These are phyloP conservation scores for Venustaconcha ellipsiformis DNA, from an alignment of 1,140 invertebrate species.

Conservation along the genomic window DNA sequence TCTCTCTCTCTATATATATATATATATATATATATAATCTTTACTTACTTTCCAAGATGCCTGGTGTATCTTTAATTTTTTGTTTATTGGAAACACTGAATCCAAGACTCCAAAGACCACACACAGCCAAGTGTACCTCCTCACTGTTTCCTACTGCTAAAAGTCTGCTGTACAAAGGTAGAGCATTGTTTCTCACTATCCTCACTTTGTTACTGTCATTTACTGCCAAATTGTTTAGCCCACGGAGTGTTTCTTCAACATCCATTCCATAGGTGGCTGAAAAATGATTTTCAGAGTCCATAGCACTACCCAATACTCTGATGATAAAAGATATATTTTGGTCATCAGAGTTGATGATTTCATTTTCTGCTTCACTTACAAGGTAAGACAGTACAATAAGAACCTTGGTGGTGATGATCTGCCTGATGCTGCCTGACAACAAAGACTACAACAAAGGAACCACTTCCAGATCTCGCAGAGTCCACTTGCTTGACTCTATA, in stretches of 20 bases:
- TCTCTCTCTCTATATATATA: too few species aligned
- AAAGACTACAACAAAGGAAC: constrained; percentile 34
- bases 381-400: constrained; percentile 55
- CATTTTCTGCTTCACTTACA: constrained; percentile 52
- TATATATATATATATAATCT: not conserved
- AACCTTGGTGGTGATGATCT: constrained; percentile 53
- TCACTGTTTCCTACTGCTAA: constrained; percentile 33
- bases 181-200: constrained; percentile 44
- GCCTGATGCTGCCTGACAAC: constrained; percentile 25
- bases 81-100: constrained; percentile 52
- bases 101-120: constrained; percentile 56
- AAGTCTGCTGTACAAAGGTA: constrained; percentile 46
- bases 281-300: constrained; percentile 47
- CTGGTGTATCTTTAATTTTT: constrained; percentile 45
- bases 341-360: constrained; percentile 45
- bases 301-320: constrained; percentile 42
- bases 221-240: constrained; percentile 57
- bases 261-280: constrained; percentile 56
- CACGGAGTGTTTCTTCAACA: constrained; percentile 50
- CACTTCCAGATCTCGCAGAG: constrained; percentile 30
- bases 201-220: constrained; percentile 59
- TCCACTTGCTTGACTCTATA: constrained; percentile 21
- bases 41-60: constrained; percentile 50
- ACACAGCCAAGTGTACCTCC: constrained; percentile 44
- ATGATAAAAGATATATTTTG: constrained; percentile 54